Conservation (phyloP, 1,140 invertebrate species). For the Hermatobates lingyangjiaoensis region DNA sequence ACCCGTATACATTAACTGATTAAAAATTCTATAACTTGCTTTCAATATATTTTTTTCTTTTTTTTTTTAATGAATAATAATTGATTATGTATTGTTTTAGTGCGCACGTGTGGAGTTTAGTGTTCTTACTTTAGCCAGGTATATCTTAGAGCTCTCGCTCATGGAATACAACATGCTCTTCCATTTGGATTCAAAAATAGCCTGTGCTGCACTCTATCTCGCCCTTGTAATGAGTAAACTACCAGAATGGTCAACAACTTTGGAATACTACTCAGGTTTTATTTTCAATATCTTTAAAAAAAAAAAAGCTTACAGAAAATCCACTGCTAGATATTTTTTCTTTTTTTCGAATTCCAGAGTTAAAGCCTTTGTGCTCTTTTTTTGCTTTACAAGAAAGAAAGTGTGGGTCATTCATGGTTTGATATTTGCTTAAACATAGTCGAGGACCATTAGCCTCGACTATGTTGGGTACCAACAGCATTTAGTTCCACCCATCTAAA, state of each 20-base stretch:
- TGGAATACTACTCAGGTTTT: constrained; percentile 67
- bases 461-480: neutral
- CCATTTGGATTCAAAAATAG: constrained; percentile 70
- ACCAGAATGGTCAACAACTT: constrained; percentile 52
- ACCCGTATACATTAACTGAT: neutral
- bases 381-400: neutral
- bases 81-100: constrained; percentile 29
- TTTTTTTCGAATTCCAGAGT: neutral
- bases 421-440: neutral
- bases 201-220: constrained; percentile 64
- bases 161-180: constrained; percentile 75
- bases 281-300: neutral
- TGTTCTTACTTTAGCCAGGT: constrained; percentile 79
- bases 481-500: no score
- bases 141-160: constrained; percentile 77
- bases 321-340: neutral
- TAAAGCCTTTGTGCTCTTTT: neutral
- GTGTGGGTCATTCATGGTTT: neutral
- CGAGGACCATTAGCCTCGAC: neutral
- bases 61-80: neutral
- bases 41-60: no score
- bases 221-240: constrained; percentile 68
- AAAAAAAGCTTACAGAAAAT: no score
- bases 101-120: constrained; percentile 79
- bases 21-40: no score